A percentile compares a stretch with the other conserved stretches of the same genome.
Conservation (phyloP, 2,888 invertebrate genomes). For the Mallateleia sp. region DNA sequence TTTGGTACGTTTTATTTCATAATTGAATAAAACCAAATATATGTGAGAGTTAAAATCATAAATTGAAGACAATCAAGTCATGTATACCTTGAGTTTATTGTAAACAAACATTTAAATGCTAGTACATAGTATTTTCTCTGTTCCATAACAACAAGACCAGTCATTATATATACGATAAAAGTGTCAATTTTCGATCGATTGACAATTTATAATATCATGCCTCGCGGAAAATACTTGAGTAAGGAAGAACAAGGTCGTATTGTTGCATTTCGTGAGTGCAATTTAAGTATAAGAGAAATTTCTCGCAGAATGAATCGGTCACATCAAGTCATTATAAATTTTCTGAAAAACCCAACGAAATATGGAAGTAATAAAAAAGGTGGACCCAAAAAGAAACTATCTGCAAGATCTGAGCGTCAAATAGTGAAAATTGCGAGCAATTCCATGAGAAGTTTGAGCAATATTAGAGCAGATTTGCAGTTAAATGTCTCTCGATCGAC, state of each 20-base stretch:
- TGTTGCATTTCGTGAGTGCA: slow-evolving; percentile 34
- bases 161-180: slow-evolving; percentile 13
- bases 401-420: slow-evolving; percentile 36
- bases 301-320: slow-evolving; percentile 29
- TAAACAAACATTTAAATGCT: background rate
- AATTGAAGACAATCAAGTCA: no score
- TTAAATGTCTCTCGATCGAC: slow-evolving; percentile 34
- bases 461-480: slow-evolving; percentile 42
- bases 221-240: slow-evolving; percentile 20
- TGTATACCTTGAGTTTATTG: slow-evolving; percentile 2
- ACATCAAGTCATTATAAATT: slow-evolving; percentile 39
- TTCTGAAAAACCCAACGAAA: slow-evolving; percentile 23
- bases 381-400: slow-evolving; percentile 18
- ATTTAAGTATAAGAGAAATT: slow-evolving; percentile 36
- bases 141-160: slow-evolving; percentile 15
- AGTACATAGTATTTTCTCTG: background rate
- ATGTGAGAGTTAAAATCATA: no score
- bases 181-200: slow-evolving; percentile 18
- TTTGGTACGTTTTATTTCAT: no score
- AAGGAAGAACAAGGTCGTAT: slow-evolving; percentile 31
- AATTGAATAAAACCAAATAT: no score
- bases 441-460: slow-evolving; percentile 54
- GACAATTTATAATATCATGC: slow-evolving; percentile 28
- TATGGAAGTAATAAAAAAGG: slow-evolving; percentile 1
- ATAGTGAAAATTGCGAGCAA: slow-evolving; percentile 36